Conservation (phyloP, 2,113 vertebrate genomes). For the Columbina picui region DNA sequence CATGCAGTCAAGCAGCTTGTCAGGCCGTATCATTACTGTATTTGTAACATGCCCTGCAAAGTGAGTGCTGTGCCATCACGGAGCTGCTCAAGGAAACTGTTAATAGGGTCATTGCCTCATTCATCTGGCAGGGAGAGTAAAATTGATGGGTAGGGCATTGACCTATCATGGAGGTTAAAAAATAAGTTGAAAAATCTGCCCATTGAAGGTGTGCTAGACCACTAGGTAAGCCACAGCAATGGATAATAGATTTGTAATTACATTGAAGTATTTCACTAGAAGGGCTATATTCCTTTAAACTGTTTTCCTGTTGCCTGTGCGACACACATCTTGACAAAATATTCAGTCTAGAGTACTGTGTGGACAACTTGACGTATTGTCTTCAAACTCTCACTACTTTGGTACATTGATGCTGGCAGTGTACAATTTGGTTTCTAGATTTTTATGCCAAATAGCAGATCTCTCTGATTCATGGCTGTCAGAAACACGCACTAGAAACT, state of each 20-base stretch:
- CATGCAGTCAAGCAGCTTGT: background rate
- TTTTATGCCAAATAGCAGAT: slow-evolving; percentile 48
- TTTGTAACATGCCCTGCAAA: background rate
- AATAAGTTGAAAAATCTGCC: background rate
- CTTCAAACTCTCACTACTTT: background rate
- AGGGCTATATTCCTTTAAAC: background rate
- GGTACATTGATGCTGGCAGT: slow-evolving; percentile 35
- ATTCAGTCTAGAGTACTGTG: background rate
- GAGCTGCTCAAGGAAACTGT: slow-evolving; percentile 1
- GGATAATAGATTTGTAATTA: background rate
- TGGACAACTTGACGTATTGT: slow-evolving; percentile 30
- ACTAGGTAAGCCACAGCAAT: background rate
- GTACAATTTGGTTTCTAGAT: slow-evolving; percentile 39
- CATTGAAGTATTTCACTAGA: background rate
- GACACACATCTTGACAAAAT: slow-evolving; percentile 17
- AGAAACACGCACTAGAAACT: background rate
- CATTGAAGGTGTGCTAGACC: background rate
- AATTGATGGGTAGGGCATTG: slow-evolving; percentile 2
- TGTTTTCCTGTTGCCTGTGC: background rate
- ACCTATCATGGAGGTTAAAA: slow-evolving; percentile 40
- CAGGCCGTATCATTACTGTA: background rate
- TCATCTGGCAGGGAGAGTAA: background rate
- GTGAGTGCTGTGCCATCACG: background rate
- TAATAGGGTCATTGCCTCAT: slow-evolving; percentile 14
- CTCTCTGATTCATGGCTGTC: slow-evolving; percentile 47